Base-by-base conservation (phyloP, 2,113 vertebrate species). In the Phrynosoma blainvillii region DNA sequence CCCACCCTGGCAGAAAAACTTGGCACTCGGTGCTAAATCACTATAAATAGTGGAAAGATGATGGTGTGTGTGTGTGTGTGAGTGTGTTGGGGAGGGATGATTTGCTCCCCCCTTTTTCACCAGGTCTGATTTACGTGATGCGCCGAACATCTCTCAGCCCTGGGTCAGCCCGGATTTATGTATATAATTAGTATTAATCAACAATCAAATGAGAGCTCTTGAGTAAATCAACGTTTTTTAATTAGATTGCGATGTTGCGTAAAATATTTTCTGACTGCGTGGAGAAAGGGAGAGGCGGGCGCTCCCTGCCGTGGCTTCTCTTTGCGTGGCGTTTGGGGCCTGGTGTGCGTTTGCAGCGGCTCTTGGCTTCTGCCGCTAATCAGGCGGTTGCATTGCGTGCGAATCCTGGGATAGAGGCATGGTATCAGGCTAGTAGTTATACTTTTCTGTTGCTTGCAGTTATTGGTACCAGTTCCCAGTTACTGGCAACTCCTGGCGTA, bases 211-310 rank as follows among this genome's bases (percentile, higher is more conserved):
- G 86, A 89, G 90, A 93, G 89, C 89, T 79, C 76, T 16, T 30
- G 88, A 85, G 90, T 92, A 91, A 93, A 95, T 90, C 1, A 27
- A 65, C 71, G 1, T 89, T 93, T 42, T 82, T 88, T 9, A 91
- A 92, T 96, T 91, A 89, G 92, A 25, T 93, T 91, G 91, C 86
- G 84, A 23, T 83, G 79, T 89, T 74, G 82, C 83, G 2, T 85
- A 20, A 30, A 56, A 87, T 89, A 85, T 74, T 92, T 91, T 89
- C 30, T 78, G 87, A 84, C 88, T 87, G 87, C 62, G 73, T 84
- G 87, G 78, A 89, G 75, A 85, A 0, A 76, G 79, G 70, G 23
- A 85, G 6, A 5, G 0, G 21, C 73, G 80, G 79, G 82, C 77
- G 84, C 75, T 79, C 21, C 27, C 86, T 81, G 42, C 68, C 70